These are phyloP conservation scores for Harpagus bidentatus DNA, from an alignment of 2,113 vertebrate genomes.

Conservation along the genomic window DNA sequence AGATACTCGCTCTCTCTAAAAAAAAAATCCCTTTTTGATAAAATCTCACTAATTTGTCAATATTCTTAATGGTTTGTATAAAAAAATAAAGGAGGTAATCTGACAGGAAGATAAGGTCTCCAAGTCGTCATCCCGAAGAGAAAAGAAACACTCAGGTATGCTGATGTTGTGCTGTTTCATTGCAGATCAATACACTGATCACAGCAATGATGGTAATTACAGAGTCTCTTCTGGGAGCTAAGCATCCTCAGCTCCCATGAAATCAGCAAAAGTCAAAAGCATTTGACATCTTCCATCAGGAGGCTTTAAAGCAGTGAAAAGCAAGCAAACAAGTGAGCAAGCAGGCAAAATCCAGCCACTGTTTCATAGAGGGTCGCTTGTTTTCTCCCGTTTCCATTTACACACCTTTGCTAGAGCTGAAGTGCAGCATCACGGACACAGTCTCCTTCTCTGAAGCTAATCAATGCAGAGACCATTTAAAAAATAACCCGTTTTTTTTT, in stretches of 20 bases:
- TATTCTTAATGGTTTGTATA: not conserved
- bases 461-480: not conserved
- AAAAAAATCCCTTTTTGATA: not conserved
- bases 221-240: not conserved
- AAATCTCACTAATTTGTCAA: not conserved
- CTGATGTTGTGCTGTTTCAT: not conserved
- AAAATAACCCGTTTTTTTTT: not conserved
- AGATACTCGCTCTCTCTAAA: not conserved
- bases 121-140: not conserved
- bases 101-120: not conserved
- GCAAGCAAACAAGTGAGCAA: not conserved
- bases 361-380: not conserved
- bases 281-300: not conserved
- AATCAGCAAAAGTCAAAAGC: not conserved
- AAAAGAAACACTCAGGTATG: not conserved
- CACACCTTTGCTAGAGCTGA: not conserved
- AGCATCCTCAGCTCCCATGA: not conserved
- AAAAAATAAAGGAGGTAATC: not conserved
- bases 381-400: not conserved
- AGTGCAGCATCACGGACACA: not conserved
- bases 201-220: not conserved
- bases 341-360: not conserved
- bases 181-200: constrained; percentile 17
- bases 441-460: not conserved
- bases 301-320: not conserved